These are phyloP conservation scores for Idaea straminata DNA, from an alignment of 2,888 invertebrate genomes.

Conservation along the genomic window DNA sequence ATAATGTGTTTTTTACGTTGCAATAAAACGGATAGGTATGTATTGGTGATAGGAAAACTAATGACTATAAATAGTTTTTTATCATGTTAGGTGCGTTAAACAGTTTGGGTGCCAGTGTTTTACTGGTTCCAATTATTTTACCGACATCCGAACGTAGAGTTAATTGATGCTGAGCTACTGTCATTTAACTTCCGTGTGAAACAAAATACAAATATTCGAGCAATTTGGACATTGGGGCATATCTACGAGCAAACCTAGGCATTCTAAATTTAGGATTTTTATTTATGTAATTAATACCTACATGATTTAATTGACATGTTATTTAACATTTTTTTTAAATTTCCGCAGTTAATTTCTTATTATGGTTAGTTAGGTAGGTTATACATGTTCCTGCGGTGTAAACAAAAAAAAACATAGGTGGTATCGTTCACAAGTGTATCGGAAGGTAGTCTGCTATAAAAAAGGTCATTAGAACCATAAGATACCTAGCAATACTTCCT, in stretches of 20 bases:
- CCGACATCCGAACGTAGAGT: neutral
- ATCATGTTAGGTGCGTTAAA: neutral
- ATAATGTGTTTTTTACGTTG: slow-evolving; percentile 1
- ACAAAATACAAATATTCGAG: no score
- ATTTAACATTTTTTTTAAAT: no score
- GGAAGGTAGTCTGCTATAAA: no score
- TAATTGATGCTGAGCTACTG: neutral
- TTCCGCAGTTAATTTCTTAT: no score
- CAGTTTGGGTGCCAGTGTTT: neutral
- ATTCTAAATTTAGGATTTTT: no score
- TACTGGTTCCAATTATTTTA: neutral
- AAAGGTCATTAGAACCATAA: neutral
- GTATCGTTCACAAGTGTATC: no score
- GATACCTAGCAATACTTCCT: neutral
- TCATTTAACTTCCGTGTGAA: neutral
- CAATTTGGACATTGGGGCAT: no score
- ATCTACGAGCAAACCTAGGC: no score
- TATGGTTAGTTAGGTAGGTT: no score
- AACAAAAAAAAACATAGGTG: neutral
- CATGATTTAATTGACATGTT: no score
- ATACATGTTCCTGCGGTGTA: no score
- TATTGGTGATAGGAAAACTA: neutral
- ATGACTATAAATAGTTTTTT: neutral
- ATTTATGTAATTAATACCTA: no score
- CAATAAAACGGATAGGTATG: neutral